Base-by-base conservation (phyloP, 1,140 invertebrate genomes). In the Mizuhopecten yessoensis region DNA sequence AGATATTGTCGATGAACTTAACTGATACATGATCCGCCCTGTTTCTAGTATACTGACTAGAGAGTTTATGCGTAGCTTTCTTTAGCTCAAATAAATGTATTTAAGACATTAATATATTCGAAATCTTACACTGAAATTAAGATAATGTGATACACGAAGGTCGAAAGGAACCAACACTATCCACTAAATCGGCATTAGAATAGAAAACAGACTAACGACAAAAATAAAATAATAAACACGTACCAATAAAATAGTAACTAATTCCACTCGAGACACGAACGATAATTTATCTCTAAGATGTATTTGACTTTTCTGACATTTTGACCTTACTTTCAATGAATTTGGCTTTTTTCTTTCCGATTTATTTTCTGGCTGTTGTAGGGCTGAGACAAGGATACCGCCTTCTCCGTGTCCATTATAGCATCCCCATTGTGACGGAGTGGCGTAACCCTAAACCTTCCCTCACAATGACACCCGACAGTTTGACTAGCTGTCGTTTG, bases 401-500 rank as follows among this genome's bases (percentile, higher is more conserved):
- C 57, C 57, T 75, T 17, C 57, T 9, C 29, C 23, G 9, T 75
- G 57, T 75, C 57, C n/a, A 29, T 13, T 75, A 75, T 29, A 29
- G n/a, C 57, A 29, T 75, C 23, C 11, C 57, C 57, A 75, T 75
- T 75, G 57, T 75, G 11, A 1, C 2, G 57, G n/a, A 75, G n/a
- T 75, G 57, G 9, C 57, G 57, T 75, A 75, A 75, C 57, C 57
- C 17, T 29, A 75, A n/a, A 75, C 57, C 57, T 29, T 29, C 11
- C 23, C 57, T n/a, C 3, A 75, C 57, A 75, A 75, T 75, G 17
- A 75, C n/a, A 17, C 57, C n/a, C 57, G 57, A 75, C 57, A 75
- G 57, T 75, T 75, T 75, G 57, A 75, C 57, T 75, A n/a, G 57
- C 23, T 75, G n/a, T 75, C 57, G 57, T 75, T 75, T 75, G 57